These are phyloP conservation scores for Ranitomeya imitator DNA, from an alignment of 2,113 vertebrate species.

Conservation along the genomic window DNA sequence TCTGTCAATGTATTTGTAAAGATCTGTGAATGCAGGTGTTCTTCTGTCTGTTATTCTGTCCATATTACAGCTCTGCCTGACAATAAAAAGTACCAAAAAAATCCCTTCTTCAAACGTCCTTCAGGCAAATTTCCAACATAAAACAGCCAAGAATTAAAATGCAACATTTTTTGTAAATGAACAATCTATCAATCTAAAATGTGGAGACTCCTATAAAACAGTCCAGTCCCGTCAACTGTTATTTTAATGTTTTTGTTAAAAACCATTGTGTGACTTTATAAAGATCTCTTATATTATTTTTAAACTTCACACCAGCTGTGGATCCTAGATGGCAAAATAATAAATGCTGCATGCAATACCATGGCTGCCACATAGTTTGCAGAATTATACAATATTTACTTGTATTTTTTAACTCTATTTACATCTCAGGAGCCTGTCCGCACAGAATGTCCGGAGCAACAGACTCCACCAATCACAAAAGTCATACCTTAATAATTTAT, in stretches of 20 bases:
- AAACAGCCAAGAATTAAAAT: conserved; percentile 1
- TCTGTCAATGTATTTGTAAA: not conserved
- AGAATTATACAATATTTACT: not conserved
- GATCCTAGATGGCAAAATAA: not conserved
- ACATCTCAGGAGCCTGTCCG: too few relatives aligned
- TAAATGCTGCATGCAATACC: not conserved
- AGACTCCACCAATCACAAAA: too few relatives aligned
- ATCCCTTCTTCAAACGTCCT: not conserved
- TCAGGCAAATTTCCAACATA: not conserved
- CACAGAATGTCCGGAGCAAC: too few relatives aligned
- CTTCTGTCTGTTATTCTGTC: not conserved
- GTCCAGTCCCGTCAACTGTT: not conserved
- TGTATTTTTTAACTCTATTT: too few relatives aligned
- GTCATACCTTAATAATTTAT: too few relatives aligned
- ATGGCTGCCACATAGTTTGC: not conserved
- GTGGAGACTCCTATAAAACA: not conserved
- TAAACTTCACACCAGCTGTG: not conserved
- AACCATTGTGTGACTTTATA: not conserved
- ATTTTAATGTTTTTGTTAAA: not conserved
- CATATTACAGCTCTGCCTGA: not conserved
- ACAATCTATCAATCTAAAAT: not conserved
- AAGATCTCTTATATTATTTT: not conserved
- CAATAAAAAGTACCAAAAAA: not conserved
- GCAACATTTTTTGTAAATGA: not conserved
- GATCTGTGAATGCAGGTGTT: not conserved